A percentile compares a stretch with the other conserved stretches of the same genome.
phyloP scores from a whole-genome alignment of 2,797 vertebrate species.

The Gouania willdenowi region DNA sequence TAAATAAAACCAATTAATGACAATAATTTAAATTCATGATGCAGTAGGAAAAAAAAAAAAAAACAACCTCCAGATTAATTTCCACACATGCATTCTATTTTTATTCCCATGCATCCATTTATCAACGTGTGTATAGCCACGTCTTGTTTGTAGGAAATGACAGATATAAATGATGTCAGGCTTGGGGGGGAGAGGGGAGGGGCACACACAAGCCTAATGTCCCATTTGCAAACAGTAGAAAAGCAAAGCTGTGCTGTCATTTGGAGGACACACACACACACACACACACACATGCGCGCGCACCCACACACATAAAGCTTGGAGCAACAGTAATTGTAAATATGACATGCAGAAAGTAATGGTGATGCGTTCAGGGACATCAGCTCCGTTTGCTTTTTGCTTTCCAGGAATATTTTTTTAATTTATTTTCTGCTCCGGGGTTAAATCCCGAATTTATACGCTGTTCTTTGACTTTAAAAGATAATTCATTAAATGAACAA shows the following conservation, averaged over 20 bases:
- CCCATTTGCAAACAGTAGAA: constrained; percentile 72
- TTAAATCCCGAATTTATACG: too few relatives aligned
- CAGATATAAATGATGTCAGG: constrained; percentile 80
- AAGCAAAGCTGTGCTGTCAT: constrained; percentile 52
- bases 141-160: constrained; percentile 77
- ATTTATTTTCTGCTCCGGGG: too few relatives aligned
- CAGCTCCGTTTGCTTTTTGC: constrained; percentile 35
- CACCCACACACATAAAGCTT: constrained; percentile 21
- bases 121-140: constrained; percentile 61
- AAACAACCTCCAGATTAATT: constrained; percentile 30
- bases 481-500: too few relatives aligned
- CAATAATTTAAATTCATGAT: too few relatives aligned
- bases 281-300: too few relatives aligned
- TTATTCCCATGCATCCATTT: constrained; percentile 30
- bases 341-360: constrained; percentile 10
- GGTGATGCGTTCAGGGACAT: constrained; percentile 28
- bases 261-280: constrained; percentile 21
- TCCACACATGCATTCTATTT: constrained; percentile 29
- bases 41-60: too few relatives aligned
- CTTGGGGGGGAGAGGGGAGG: constrained; percentile 63
- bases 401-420: constrained; percentile 41
- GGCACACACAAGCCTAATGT: constrained; percentile 72
- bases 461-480: too few relatives aligned
- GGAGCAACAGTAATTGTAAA: constrained; percentile 26
- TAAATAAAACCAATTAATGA: too few relatives aligned